phyloP scores from a whole-genome alignment of 2,888 invertebrate genomes.

The Clepsis dumicolana region DNA sequence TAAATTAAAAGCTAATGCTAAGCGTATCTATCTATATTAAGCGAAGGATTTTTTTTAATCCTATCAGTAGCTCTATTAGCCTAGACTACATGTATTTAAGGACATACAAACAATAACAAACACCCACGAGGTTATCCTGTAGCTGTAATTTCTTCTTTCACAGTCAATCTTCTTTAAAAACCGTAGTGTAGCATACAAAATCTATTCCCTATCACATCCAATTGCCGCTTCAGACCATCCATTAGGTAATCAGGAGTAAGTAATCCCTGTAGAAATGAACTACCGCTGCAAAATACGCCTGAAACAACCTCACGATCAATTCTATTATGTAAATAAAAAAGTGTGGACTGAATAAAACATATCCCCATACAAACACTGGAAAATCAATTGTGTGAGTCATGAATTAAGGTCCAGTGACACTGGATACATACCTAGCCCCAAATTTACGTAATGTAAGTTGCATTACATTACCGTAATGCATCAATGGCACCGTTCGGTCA shows the following conservation, averaged over 20 bases:
- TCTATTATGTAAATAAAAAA: conserved; percentile 63
- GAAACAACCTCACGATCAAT: conserved; percentile 56
- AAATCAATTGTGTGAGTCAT: conserved; percentile 65
- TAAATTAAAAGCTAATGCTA: no score
- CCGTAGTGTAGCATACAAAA: no score
- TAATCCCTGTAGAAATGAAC: conserved; percentile 9
- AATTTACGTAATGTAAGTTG: no score
- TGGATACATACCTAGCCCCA: background rate
- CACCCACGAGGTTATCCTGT: no score
- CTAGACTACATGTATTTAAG: no score
- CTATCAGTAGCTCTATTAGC: no score
- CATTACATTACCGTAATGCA: background rate
- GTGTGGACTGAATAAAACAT: conserved; percentile 61
- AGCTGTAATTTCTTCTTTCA: no score
- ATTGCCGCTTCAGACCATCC: background rate
- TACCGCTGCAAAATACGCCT: conserved; percentile 45
- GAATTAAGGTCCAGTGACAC: conserved; percentile 52
- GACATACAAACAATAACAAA: no score
- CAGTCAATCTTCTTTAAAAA: background rate
- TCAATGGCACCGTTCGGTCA: no score
- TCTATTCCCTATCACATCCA: background rate
- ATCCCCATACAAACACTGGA: conserved; percentile 51
- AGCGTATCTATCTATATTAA: no score
- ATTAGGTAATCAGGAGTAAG: conserved; percentile 2
- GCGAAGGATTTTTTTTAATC: no score